Conservation (phyloP, 2,888 invertebrate species). For the Heteromyza rotundicornis region DNA sequence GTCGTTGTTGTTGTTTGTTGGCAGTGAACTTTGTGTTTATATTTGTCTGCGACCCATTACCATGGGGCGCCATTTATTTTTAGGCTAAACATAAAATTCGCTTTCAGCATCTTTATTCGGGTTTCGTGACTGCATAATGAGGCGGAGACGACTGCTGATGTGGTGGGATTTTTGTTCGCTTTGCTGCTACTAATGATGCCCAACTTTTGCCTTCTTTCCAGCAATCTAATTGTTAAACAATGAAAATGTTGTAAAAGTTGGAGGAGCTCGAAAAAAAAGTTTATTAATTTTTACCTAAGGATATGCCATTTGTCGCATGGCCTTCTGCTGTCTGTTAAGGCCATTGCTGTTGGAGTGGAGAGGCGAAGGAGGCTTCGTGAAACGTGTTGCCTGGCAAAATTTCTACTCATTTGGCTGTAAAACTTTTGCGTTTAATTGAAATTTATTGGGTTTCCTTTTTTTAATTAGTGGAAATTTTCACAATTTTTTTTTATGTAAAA, state of each 20-base stretch:
- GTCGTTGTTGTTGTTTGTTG: conserved; percentile 14
- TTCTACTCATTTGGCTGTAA: conserved; percentile 18
- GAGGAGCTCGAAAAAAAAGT: conserved; percentile 35
- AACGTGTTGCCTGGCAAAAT: conserved; percentile 1
- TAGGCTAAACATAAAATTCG: background rate
- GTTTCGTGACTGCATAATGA: background rate
- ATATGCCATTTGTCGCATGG: conserved; percentile 49
- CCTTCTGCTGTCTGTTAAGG: no score
- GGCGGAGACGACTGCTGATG: background rate
- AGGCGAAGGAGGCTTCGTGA: background rate
- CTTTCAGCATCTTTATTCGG: background rate
- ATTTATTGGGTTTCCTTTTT: conserved; percentile 51
- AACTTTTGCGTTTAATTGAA: conserved; percentile 49
- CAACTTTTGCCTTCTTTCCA: conserved; percentile 37
- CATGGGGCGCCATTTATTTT: conserved; percentile 35
- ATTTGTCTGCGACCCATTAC: conserved; percentile 47
- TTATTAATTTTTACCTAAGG: conserved; percentile 53
- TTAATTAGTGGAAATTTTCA: conserved; percentile 42
- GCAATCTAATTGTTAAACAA: conserved; percentile 54
- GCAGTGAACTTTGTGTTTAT: conserved; percentile 28
- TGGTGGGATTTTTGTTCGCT: background rate
- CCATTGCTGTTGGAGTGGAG: background rate
- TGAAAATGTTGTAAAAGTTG: conserved; percentile 39
- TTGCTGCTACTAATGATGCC: conserved; percentile 47
- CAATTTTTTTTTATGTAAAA: background rate